Conservation (phyloP, 2,797 vertebrate genomes). For the Streptopelia turtur region DNA sequence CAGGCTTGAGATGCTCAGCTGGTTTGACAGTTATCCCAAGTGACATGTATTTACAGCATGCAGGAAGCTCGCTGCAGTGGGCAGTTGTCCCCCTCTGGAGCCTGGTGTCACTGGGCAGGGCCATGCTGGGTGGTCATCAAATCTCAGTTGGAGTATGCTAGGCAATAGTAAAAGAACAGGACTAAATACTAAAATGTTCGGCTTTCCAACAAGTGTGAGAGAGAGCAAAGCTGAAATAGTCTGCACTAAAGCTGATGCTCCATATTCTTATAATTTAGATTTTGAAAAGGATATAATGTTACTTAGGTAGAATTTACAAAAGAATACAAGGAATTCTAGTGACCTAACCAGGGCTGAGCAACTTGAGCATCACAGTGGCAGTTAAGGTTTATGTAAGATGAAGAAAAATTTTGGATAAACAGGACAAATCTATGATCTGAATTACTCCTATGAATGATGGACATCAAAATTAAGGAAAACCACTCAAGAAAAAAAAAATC, state of each 20-base stretch:
- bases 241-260: not conserved
- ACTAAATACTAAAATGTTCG: not conserved
- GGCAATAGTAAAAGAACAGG: not conserved
- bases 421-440: not conserved
- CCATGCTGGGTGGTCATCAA: accelerated
- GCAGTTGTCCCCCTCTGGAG: accelerated
- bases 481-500: not conserved
- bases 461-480: not conserved
- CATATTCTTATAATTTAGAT: not conserved
- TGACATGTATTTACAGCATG: not conserved
- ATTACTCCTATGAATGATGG: not conserved
- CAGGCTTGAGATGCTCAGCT: not conserved
- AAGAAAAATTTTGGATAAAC: not conserved
- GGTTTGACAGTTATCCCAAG: not conserved
- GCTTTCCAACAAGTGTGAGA: not conserved
- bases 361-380: not conserved
- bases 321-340: not conserved
- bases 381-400: not conserved
- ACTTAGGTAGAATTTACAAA: not conserved
- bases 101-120: not conserved
- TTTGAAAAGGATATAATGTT: not conserved
- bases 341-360: not conserved
- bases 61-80: not conserved
- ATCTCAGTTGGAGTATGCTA: accelerated
- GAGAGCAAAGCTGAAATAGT: not conserved